Percentiles rank a stretch among this genome's conserved stretches.
These are phyloP conservation scores for Heliothis subflexa DNA, from an alignment of 1,140 invertebrate genomes.

Conservation along the genomic window DNA sequence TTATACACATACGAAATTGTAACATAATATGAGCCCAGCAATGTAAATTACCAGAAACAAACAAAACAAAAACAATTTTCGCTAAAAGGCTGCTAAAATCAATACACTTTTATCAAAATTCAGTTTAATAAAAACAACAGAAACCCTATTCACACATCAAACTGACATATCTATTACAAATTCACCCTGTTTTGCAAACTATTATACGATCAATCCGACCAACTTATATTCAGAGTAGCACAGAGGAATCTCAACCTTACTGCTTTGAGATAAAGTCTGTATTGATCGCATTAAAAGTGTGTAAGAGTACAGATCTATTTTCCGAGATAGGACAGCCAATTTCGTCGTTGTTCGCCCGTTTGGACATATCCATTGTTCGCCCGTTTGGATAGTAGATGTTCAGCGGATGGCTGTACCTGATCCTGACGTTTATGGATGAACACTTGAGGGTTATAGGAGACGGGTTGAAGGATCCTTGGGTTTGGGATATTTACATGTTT, in stretches of 20 bases:
- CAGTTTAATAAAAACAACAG: neutral
- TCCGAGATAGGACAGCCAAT: slow-evolving; percentile 30
- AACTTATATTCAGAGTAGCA: neutral
- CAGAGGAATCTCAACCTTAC: neutral
- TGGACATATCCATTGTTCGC: slow-evolving; percentile 32
- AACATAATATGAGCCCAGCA: too few relatives aligned
- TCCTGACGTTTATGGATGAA: slow-evolving; percentile 27
- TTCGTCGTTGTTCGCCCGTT: slow-evolving; percentile 23
- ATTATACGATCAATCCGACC: slow-evolving; percentile 4
- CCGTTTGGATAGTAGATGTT: slow-evolving; percentile 10
- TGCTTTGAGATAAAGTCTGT: neutral
- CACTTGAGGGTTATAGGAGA: neutral
- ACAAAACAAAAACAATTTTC: neutral
- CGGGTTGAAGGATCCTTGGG: neutral
- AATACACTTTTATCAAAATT: neutral
- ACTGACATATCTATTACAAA: slow-evolving; percentile 29
- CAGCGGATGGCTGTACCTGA: slow-evolving; percentile 23
- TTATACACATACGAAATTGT: too few relatives aligned
- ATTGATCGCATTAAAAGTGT: neutral
- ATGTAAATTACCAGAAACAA: too few relatives aligned
- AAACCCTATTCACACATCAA: slow-evolving; percentile 25
- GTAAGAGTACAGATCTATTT: slow-evolving; percentile 32
- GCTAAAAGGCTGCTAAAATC: neutral
- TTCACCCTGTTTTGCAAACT: slow-evolving; percentile 9
- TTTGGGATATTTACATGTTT: neutral